Conservation (phyloP, 2,113 vertebrate genomes). For the Pluvianellus socialis region DNA sequence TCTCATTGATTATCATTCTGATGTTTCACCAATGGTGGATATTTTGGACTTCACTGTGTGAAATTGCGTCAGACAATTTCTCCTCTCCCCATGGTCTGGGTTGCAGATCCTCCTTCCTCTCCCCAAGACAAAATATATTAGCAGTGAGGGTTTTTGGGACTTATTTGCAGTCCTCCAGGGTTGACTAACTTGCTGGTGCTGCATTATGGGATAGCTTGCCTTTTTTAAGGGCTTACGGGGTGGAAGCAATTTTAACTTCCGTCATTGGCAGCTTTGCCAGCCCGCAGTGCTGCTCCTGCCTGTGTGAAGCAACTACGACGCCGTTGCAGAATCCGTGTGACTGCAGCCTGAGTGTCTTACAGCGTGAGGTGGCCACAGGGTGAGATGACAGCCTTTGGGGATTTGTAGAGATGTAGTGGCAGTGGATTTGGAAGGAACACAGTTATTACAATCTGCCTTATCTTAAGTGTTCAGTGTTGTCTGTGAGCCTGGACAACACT, state of each 20-base stretch:
- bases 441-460: neutral
- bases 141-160: neutral
- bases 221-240: neutral
- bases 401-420: neutral
- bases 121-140: neutral
- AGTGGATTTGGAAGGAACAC: neutral
- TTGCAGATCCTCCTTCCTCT: neutral
- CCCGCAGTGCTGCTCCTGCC: neutral
- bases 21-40: neutral
- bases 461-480: neutral
- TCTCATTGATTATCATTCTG: neutral
- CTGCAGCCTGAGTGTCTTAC: neutral
- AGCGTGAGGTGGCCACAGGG: neutral
- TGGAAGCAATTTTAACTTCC: neutral
- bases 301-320: rapidly evolving
- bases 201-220: neutral
- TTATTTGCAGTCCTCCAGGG: neutral
- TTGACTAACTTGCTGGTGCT: neutral
- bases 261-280: neutral
- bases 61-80: neutral
- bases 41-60: neutral
- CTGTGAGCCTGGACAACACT: neutral
- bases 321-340: rapidly evolving
- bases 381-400: neutral
- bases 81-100: neutral